Base-by-base conservation (phyloP, 2,113 vertebrate genomes). In the Megalops atlanticus region DNA sequence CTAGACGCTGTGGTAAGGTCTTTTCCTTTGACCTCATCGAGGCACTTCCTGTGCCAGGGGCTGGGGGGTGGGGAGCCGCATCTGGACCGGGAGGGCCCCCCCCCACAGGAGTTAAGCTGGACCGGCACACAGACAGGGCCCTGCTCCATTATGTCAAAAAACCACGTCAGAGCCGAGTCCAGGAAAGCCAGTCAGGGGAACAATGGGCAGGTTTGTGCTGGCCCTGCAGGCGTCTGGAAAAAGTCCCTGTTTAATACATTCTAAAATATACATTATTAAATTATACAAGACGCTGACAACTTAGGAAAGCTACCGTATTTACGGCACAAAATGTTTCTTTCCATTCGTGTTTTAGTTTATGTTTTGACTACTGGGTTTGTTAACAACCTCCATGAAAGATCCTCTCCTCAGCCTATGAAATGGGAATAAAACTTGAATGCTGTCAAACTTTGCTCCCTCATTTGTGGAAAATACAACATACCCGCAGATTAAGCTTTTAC, bases 1-100 rank as follows among this genome's bases (percentile, higher is more conserved):
- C 92, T 97, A 90, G 96, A 97, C 76, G 91, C 95, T 43, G 96
- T 97, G 95, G 97, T 98, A 90, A 96, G 96, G 7, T 10, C n/a
- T 10, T 27, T 27, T 14, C 43, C 10, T n/a, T 15, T 70, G 27
- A 16, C 4, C 68, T 33, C 16, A 11, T n/a, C n/a, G n/a, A n/a
- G n/a, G n/a, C n/a, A 16, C 10, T 70, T 70, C 74, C 35, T 35
- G 3, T 12, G 14, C n/a, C 21, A 36, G 16, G 1, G 45, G 45
- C 16, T 16, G n/a, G 45, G 45, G 45, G 54, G 2, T 58, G 54
- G 54, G 54, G 54, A 24, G 24, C 24, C 58, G 27, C 27, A n/a
- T 68, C 58, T 24, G 24, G 58, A 35, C 16, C 12, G 15, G 68
- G 68, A 31, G 33, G 68, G 27, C 52, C 52, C 52, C 16, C 52